phyloP scores from a whole-genome alignment of 2,113 vertebrate species.

The Nothocercus julius region DNA sequence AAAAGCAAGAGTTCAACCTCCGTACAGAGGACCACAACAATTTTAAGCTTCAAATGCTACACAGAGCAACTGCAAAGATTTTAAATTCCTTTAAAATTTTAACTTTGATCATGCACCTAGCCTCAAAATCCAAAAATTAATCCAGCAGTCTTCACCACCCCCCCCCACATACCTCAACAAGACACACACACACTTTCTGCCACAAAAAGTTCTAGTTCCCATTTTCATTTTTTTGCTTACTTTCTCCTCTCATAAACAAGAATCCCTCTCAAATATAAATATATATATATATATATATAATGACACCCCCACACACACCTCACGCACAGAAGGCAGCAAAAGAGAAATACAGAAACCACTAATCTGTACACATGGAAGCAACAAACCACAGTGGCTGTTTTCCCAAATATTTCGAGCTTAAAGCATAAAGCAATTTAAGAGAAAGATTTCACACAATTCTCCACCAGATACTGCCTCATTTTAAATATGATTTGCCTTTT shows the following conservation, averaged over 20 bases:
- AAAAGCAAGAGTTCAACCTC: background rate
- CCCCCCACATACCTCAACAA: background rate
- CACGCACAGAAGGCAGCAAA: background rate
- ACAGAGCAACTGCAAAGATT: fast-evolving
- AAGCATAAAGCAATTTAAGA: background rate
- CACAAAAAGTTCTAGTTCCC: too few species aligned
- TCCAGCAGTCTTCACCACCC: background rate
- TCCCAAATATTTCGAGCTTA: background rate
- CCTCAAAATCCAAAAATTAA: background rate
- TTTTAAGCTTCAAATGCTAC: background rate
- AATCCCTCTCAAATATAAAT: too few species aligned
- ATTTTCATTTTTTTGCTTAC: too few species aligned
- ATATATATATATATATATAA: too few species aligned
- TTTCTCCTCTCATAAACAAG: too few species aligned
- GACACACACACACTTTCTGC: too few species aligned
- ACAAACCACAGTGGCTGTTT: background rate
- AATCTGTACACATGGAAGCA: background rate
- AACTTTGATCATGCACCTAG: background rate
- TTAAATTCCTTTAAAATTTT: background rate
- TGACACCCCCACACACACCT: too few species aligned
- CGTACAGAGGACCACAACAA: background rate
- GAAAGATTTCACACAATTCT: background rate
- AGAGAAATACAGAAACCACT: background rate
- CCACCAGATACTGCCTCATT: background rate
- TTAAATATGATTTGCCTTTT: background rate